Conservation (phyloP, 2,797 vertebrate species). For the Lacerta bilineata region DNA sequence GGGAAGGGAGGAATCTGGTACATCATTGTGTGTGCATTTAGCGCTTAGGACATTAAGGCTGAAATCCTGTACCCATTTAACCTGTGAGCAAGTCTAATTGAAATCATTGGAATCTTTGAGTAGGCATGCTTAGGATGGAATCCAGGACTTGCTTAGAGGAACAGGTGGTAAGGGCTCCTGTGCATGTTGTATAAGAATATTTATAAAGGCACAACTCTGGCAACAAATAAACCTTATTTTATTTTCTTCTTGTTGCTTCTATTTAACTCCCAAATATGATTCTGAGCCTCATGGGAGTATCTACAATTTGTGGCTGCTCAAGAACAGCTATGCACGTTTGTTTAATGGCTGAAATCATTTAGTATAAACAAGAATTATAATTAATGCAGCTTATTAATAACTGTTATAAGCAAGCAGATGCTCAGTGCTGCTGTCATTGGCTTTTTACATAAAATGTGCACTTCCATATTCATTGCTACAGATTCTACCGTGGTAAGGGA, state of each 20-base stretch:
- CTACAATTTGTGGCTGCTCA: not conserved
- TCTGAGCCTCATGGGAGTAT: not conserved
- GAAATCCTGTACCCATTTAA: too few species aligned
- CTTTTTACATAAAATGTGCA: conserved; percentile 16
- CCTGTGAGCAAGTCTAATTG: too few species aligned
- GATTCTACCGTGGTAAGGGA: not conserved
- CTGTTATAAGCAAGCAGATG: conserved; percentile 14
- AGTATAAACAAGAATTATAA: conserved; percentile 36
- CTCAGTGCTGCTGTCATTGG: not conserved
- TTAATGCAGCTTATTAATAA: conserved; percentile 43
- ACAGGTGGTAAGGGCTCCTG: not conserved
- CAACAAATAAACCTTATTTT: not conserved
- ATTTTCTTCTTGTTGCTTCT: not conserved
- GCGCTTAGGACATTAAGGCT: too few species aligned
- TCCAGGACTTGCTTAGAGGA: not conserved
- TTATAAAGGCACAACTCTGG: not conserved
- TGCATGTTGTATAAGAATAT: not conserved
- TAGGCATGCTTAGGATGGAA: too few species aligned
- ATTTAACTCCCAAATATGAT: not conserved
- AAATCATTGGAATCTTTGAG: too few species aligned
- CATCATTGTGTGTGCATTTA: too few species aligned
- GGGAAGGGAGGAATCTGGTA: too few species aligned
- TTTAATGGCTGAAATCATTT: conserved; percentile 36
- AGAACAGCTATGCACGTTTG: not conserved
- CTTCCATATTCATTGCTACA: conserved; percentile 11